A percentile compares a stretch with the other conserved stretches of the same genome.
Conservation (phyloP, 2,888 invertebrate species). For the Caenorhabditis becei region DNA sequence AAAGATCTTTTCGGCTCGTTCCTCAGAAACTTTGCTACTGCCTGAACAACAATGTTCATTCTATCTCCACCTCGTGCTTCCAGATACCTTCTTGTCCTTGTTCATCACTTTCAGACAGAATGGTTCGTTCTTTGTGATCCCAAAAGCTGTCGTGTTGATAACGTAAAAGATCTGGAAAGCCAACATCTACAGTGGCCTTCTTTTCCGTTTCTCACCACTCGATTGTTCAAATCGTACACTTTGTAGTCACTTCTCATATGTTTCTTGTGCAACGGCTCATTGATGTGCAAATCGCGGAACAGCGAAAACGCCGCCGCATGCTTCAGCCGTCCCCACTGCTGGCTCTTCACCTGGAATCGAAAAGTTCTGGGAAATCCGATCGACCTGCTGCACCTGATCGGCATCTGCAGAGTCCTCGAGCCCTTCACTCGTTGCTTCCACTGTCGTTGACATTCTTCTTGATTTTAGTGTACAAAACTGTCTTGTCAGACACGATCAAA, state of each 20-base stretch:
- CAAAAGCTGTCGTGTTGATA: conserved; percentile 44
- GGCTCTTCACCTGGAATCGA: conserved; percentile 17
- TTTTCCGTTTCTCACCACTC: conserved; percentile 36
- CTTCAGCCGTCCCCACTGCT: conserved; percentile 40
- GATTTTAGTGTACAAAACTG: conserved; percentile 26
- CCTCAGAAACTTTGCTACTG: conserved; percentile 51
- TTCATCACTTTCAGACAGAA: conserved; percentile 60
- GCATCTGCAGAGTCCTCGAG: neutral
- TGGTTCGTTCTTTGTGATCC: conserved; percentile 52
- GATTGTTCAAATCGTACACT: conserved; percentile 59
- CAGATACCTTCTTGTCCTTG: conserved; percentile 45
- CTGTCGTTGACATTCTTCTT: conserved; percentile 36
- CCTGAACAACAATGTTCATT: too few relatives aligned
- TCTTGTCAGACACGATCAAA: neutral
- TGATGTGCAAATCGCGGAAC: conserved; percentile 47
- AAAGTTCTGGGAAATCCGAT: too few relatives aligned
- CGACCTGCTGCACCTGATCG: too few relatives aligned
- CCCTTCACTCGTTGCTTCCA: neutral
- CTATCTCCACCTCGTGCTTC: too few relatives aligned
- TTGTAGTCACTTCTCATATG: conserved; percentile 53
- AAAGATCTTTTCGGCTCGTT: conserved; percentile 38
- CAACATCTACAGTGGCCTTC: neutral
- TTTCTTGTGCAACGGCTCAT: conserved; percentile 35
- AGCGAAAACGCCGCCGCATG: conserved; percentile 52
- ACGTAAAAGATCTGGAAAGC: conserved; percentile 53